Evolutionary conservation across 2,888 invertebrate species (phyloP), one percentile per base, ranked within the genome.

Genomic region (Dryobota labecula): DNA sequence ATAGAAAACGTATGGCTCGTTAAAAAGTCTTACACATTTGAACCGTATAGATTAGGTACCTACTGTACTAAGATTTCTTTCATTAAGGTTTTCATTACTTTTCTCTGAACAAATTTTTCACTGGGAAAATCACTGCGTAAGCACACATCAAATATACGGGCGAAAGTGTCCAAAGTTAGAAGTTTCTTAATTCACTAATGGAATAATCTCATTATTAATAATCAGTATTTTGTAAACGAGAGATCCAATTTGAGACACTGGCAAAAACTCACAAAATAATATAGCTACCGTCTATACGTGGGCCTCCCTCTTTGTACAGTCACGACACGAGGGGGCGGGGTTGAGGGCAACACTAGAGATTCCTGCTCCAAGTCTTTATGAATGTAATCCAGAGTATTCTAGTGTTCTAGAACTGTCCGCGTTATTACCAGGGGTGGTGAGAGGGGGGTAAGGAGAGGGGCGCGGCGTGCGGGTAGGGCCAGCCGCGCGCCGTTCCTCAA

Each of bases 401-500:
- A 76, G 47, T 51, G 20, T 53, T 74, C 81, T 77, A 83, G 78
- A 80, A 80, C 80, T 64, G 70, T 81, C 78, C 56, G 69, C 72
- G 66, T 66, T 70, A 75, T 87, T 95, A 95, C 96, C 96, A 96
- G 80, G 94, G 95, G 80, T 93, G 94, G 88, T 94, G 95, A 49
- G 94, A 88, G 54, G 94, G 92, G 71, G 94, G 94, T 45, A 93
- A 85, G 45, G 91, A 73, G 24, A 92, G 89, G 86, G 94, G 95
- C 95, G 95, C 95, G 95, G 94, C 95, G 93, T 94, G 95, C 92
- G 95, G 94, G 89, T 96, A 95, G 0, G 94, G 95, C 96, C 96
- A 96, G 94, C 95, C 96, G 95, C 96, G 96, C 95, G 97, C 97
- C 95, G 96, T 95, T 93, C 96, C 97, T 98, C 98, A 98, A 97